Base-by-base conservation (phyloP, 1,140 invertebrate genomes). In the Neuroterus valhalla region DNA sequence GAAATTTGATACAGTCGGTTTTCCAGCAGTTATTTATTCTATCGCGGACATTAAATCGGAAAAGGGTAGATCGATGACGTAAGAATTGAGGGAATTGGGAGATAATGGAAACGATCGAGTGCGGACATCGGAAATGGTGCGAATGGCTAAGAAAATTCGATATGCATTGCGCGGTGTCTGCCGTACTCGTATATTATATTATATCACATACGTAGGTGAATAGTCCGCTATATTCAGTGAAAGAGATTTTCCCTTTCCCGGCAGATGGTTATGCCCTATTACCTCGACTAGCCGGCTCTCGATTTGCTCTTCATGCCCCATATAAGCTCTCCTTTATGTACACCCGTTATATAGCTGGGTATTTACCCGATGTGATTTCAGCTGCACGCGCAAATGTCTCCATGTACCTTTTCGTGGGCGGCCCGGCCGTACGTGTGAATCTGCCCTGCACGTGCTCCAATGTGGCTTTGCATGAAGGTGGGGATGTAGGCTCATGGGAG, bases 401-500 rank as follows among this genome's bases (percentile, higher is more conserved):
- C 52, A 26, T 62, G 52, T 62, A 62, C 52, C 23, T 62, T 62
- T 62, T 62, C 52, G 52, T 62, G 52, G 52, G 52, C 52, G 52
- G 52, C 52, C 21, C 52, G 52, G 23, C 12, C 52, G 52, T 62
- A 62, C 52, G 52, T 62, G 52, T 62, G 52, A 62, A 62, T 62
- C 26, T 62, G 15, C 23, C 21, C 21, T 62, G 52, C 52, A 62
- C 52, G 52, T 62, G 52, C 52, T 12, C 52, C 23, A 62, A 62
- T 62, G 52, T 26, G 52, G 52, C 52, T 62, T 31, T 62, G 15
- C 15, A 26, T 62, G 21, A 62, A 26, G 21, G 21, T 62, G 76
- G 78, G 78, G 76, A 79, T 74, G 72, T 77, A 79, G 78, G 72
- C 80, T 81, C 78, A 78, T 74, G 66, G 71, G 14, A 76, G 75